Evolutionary conservation across 2,888 invertebrate genomes (phyloP), one percentile per base, ranked within the genome.

Genomic region (Omphaloscelis lunosa): DNA sequence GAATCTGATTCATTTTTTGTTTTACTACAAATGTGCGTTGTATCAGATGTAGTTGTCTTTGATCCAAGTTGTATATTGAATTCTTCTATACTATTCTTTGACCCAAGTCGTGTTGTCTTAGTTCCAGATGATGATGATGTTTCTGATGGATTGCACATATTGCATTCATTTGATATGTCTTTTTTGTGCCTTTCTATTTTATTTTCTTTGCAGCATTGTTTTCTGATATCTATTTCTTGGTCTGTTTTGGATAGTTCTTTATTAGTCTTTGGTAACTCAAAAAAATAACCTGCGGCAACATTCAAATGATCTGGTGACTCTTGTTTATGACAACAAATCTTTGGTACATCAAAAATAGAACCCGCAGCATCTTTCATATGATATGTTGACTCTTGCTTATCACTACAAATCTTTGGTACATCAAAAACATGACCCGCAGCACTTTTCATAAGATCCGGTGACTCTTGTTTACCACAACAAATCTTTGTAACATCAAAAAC

Each of bases 21-120:
- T 45, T 66, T 59, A 53, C 61, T 20, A 29, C 15, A 51, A 29
- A 7, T 27, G 17, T 9, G 48, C 15, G 34, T 29, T 78, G n/a
- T 62, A 9, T 41, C 48, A 56, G 48, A 53, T 79, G 20, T 7
- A 63, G 23, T 41, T 1, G 17, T 53, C 6, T 59, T 69, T 29
- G 45, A 29, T 45, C 12, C 62, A 62, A 80, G 5, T 48, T 17
- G 41, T 34, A 17, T 34, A 58, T 51, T 81, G 2, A 48, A 51
- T 8, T 27, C 3, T 27, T 51, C 23, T 58, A 9, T 29, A n/a
- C 11, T n/a, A 12, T 79, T 51, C 8, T 79, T 45, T 74, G n/a
- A 39, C n/a, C 1, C 80, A 48, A 51, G 23, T 17, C 41, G 51
- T 53, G 34, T 23, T 39, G 20, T 29, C n/a, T 51, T 51, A 41